These are phyloP conservation scores for Thinocorus orbignyianus DNA, from an alignment of 2,113 vertebrate species.

Conservation along the genomic window DNA sequence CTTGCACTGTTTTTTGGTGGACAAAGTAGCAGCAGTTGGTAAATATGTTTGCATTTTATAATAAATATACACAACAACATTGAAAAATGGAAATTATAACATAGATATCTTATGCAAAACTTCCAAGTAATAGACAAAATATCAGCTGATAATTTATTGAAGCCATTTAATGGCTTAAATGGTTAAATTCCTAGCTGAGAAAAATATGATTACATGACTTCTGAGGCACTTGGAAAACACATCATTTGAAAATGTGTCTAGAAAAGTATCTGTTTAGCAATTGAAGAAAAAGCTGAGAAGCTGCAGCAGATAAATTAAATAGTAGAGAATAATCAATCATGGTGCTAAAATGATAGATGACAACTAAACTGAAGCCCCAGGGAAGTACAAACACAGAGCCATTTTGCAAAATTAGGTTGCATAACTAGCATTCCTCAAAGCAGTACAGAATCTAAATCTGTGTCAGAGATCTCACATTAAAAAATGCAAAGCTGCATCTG, in stretches of 20 bases:
- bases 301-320: constrained; percentile 47
- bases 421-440: constrained; percentile 47
- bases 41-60: not conserved
- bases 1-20: not conserved
- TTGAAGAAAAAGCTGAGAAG: constrained; percentile 21
- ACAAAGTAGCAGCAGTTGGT: not conserved
- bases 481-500: constrained; percentile 28
- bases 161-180: not conserved
- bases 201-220: constrained; percentile 7
- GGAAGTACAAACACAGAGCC: constrained; percentile 21
- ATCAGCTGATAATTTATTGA: not conserved
- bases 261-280: constrained; percentile 31
- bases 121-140: not conserved
- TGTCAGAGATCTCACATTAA: not conserved
- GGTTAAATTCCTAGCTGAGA: constrained; percentile 5
- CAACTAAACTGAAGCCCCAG: constrained; percentile 44
- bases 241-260: not conserved
- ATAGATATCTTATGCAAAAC: not conserved
- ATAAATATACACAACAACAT: not conserved
- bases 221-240: not conserved
- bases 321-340: constrained; percentile 48
- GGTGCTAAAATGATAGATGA: constrained; percentile 42
- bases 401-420: constrained; percentile 50
- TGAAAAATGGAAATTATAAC: not conserved
- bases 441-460: constrained; percentile 10